Evolutionary conservation across 2,797 vertebrate genomes (phyloP), one percentile per base, ranked within the genome.

Genomic region (Arctocebus calabarensis): DNA sequence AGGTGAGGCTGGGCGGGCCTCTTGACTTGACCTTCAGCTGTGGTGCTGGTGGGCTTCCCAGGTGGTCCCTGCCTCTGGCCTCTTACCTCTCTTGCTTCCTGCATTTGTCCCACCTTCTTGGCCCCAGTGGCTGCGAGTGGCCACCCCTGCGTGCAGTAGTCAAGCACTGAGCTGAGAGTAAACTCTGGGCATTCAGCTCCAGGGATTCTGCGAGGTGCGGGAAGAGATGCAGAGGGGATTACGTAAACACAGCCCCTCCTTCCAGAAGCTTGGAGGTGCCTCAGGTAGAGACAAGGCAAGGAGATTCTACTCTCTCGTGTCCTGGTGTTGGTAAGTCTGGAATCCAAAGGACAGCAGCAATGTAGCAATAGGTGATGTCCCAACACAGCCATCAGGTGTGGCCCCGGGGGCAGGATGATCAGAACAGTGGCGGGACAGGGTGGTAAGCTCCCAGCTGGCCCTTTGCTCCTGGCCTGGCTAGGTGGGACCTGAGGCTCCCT

Each of bases 131-230:
- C 20, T 32, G 37, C 22, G n/a, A 75, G 43, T 2, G 27, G 45
- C 11, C 34, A 61, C 2, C 37, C 1, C 34, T 13, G 32, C 3
- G 7, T 0, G 5, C 7, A 10, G 14, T 0, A 64, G n/a, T 11
- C 34, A 23, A 66, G 27, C 66, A 48, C 17, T 71, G 19, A 20
- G 83, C 48, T 10, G 68, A 57, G 13, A 8, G 29, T 34, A 55
- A 52, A 68, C 74, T 27, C 9, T 22, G 3, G 48, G 25, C 16
- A 25, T 34, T 43, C 13, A 40, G 20, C 43, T 29, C 57, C 61
- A 52, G 68, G 55, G 14, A 83, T 25, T 4, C 61, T 45, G 32
- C 1, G 8, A 90, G 8, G 2, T 17, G 48, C 7, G 2, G 40
- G 16, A 7, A 10, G 37, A 22, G 84, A 12, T 55, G n/a, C 22